Evolutionary conservation across 2,797 vertebrate genomes (phyloP).

Genomic region (Odontamblyopus rebecca): DNA sequence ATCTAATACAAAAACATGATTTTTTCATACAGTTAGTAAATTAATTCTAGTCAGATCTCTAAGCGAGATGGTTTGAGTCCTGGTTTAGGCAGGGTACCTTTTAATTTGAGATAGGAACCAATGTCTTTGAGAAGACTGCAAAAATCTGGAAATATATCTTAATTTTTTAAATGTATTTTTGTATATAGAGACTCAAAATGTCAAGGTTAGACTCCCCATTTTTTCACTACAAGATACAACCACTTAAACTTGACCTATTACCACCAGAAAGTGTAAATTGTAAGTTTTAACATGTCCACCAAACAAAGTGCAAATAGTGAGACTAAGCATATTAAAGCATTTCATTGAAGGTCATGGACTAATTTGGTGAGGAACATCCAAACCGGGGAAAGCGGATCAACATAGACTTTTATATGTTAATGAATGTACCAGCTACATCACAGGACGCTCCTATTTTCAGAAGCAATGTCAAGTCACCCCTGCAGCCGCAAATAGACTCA

Average conservation of each 20-base stretch:
- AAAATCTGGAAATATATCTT: no score
- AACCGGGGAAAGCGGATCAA: neutral
- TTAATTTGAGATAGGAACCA: no score
- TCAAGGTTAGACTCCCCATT: no score
- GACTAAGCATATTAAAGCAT: conserved; percentile 25
- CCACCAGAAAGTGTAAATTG: neutral
- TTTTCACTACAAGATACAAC: no score
- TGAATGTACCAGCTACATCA: conserved; percentile 43
- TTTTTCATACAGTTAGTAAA: neutral
- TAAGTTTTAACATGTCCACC: neutral
- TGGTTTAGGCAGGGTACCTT: neutral
- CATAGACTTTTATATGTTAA: conserved; percentile 57
- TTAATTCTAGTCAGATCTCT: no score
- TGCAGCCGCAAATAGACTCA: conserved; percentile 53
- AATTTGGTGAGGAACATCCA: conserved; percentile 33
- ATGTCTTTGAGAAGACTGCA: no score
- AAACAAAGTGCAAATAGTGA: conserved; percentile 25
- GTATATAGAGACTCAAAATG: no score
- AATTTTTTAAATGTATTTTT: no score
- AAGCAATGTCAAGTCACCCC: conserved; percentile 40
- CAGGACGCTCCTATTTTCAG: conserved; percentile 48
- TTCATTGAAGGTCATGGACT: conserved; percentile 11
- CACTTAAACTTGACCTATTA: no score
- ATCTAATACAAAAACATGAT: neutral
- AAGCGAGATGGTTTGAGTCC: neutral